These are phyloP conservation scores for Periplaneta americana DNA, from an alignment of 1,140 invertebrate genomes.

Conservation along the genomic window DNA sequence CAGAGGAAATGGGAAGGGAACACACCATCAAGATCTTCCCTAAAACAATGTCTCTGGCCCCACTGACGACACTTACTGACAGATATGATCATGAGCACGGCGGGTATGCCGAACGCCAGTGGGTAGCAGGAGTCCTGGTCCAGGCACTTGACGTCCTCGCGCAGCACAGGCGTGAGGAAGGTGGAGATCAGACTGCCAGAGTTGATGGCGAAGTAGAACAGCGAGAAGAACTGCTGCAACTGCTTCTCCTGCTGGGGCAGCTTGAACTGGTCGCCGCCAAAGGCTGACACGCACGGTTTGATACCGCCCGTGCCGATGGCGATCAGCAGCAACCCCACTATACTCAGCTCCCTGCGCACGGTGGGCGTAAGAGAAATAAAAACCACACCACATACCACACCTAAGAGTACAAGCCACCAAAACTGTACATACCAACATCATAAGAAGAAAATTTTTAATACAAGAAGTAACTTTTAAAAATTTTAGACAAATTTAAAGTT, in stretches of 20 bases:
- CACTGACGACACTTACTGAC: constrained; percentile 59
- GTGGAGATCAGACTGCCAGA: constrained; percentile 87
- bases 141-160: constrained; percentile 78
- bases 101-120: constrained; percentile 87
- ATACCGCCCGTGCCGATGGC: constrained; percentile 93
- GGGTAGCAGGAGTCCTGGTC: constrained; percentile 78
- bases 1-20: too few relatives aligned
- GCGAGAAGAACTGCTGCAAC: constrained; percentile 80
- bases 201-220: constrained; percentile 94
- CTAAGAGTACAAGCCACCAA: too few relatives aligned
- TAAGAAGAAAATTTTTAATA: too few relatives aligned
- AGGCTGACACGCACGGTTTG: constrained; percentile 95
- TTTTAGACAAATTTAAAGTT: too few relatives aligned
- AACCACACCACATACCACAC: too few relatives aligned
- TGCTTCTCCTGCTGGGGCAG: constrained; percentile 71
- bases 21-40: too few relatives aligned
- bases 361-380: too few relatives aligned
- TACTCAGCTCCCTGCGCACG: constrained; percentile 57
- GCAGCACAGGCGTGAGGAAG: constrained; percentile 81
- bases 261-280: constrained; percentile 94
- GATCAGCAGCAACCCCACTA: constrained; percentile 77
- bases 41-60: too few relatives aligned
- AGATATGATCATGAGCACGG: constrained; percentile 76
- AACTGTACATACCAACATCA: too few relatives aligned
- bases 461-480: too few relatives aligned